Conservation (phyloP, 2,797 vertebrate species). For the Cryptoprocta ferox region DNA sequence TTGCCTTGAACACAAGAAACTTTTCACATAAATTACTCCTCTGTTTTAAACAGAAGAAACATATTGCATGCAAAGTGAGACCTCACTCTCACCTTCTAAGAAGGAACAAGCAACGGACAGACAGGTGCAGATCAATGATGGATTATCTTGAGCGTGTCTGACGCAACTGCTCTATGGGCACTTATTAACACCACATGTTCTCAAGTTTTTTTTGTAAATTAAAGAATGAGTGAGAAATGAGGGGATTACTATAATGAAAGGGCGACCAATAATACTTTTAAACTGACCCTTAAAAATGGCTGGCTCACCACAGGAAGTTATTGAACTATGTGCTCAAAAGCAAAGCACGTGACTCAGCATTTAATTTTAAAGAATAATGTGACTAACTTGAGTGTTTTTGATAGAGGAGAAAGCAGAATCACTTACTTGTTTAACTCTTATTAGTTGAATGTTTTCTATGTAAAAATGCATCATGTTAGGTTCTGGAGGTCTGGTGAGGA, state of each 20-base stretch:
- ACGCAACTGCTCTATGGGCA: background rate
- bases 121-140: conserved; percentile 74
- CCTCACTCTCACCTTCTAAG: conserved; percentile 60
- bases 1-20: conserved; percentile 57
- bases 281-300: background rate
- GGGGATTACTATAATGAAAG: background rate
- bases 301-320: background rate
- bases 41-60: conserved; percentile 83
- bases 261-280: background rate
- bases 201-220: conserved; percentile 61
- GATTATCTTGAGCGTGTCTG: conserved; percentile 72
- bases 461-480: background rate
- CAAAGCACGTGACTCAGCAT: background rate
- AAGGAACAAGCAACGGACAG: conserved; percentile 77
- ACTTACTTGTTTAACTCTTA: background rate
- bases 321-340: background rate
- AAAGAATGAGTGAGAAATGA: conserved; percentile 67
- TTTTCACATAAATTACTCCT: conserved; percentile 72
- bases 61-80: conserved; percentile 78
- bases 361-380: background rate
- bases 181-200: conserved; percentile 74
- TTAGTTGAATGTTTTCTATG: background rate
- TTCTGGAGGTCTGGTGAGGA: background rate
- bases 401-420: background rate
- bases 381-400: background rate